phyloP scores from a whole-genome alignment of 2,797 vertebrate genomes.

The Diplodus puntazzo region DNA sequence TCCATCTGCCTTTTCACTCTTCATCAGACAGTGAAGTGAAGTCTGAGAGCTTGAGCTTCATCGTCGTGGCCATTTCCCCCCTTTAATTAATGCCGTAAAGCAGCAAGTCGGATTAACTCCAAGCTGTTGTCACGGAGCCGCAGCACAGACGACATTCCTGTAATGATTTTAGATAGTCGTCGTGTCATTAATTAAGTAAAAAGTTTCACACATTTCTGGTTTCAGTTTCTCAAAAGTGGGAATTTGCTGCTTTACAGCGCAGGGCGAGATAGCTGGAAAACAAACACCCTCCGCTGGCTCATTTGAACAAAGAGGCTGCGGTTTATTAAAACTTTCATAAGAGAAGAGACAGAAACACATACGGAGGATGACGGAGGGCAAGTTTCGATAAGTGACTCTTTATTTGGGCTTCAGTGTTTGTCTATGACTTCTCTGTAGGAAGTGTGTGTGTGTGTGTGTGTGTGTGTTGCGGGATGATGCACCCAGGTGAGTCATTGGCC shows the following conservation, averaged over 20 bases:
- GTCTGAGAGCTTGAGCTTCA: neutral
- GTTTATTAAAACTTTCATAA: constrained; percentile 30
- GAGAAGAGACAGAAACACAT: constrained; percentile 11
- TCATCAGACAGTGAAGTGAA: neutral
- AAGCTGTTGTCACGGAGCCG: neutral
- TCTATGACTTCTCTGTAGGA: constrained; percentile 11
- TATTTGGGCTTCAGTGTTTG: constrained; percentile 43
- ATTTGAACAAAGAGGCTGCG: neutral
- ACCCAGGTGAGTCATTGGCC: constrained; percentile 71
- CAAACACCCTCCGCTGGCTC: neutral
- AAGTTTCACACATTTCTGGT: neutral
- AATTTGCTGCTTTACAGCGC: neutral
- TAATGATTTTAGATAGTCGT: neutral
- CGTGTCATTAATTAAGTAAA: neutral
- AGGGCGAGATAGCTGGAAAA: neutral
- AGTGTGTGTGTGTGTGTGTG: constrained; percentile 12
- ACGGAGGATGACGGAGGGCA: constrained; percentile 29
- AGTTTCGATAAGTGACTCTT: constrained; percentile 42
- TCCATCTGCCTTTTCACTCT: constrained; percentile 4
- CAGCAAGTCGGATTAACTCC: rapidly evolving
- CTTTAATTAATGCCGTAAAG: too few relatives aligned
- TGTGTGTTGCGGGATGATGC: constrained; percentile 45
- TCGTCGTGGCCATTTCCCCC: too few relatives aligned
- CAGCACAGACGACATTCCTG: neutral
- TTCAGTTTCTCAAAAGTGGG: neutral